Conservation (phyloP, 2,113 vertebrate genomes). For the Nesogale talazaci region DNA sequence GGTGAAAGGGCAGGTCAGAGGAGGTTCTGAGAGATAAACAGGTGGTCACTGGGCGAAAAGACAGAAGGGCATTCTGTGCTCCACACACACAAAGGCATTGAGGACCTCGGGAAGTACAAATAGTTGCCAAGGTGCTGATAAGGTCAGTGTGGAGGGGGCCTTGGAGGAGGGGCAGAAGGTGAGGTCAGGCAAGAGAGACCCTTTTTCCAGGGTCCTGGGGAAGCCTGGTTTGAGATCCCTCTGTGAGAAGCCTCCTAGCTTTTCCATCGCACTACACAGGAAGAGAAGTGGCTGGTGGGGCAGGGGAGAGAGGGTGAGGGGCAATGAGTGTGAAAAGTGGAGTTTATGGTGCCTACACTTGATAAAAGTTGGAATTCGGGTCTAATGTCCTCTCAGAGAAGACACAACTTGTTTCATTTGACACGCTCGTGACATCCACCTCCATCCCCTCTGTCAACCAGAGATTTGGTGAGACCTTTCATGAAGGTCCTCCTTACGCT, state of each 20-base stretch:
- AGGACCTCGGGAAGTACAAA: constrained; percentile 43
- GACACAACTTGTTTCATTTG: constrained; percentile 56
- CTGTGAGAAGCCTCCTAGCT: neutral
- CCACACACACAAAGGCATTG: neutral
- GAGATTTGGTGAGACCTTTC: constrained; percentile 44
- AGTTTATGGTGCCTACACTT: constrained; percentile 62
- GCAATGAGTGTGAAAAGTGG: neutral
- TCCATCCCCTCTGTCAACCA: constrained; percentile 51
- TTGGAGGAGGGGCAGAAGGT: neutral
- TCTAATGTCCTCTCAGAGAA: constrained; percentile 46
- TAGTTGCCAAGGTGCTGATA: neutral
- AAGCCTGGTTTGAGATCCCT: neutral
- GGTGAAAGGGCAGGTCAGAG: neutral
- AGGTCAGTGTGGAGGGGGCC: neutral
- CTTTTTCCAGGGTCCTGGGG: neutral
- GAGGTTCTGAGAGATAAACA: neutral
- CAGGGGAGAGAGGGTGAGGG: neutral
- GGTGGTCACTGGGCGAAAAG: neutral
- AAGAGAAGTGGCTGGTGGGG: neutral
- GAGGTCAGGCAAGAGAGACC: neutral
- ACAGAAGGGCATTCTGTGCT: neutral
- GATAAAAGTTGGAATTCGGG: constrained; percentile 55
- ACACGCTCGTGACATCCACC: constrained; percentile 43
- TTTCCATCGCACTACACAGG: constrained; percentile 24
- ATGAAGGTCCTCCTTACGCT: neutral